These are phyloP conservation scores for Acipenser oxyrinchus DNA, from an alignment of 2,797 vertebrate species.

Conservation along the genomic window DNA sequence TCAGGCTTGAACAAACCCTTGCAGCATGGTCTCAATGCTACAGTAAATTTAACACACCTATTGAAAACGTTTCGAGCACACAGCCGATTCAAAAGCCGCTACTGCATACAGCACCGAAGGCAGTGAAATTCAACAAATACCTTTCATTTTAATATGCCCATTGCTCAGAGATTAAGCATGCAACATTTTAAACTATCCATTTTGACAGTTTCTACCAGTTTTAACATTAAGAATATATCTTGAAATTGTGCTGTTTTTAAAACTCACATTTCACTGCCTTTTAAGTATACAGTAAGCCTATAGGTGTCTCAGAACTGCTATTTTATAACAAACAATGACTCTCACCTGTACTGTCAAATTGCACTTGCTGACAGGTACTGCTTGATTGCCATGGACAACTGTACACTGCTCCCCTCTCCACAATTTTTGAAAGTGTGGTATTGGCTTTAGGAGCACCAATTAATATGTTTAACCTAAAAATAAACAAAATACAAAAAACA, in stretches of 20 bases:
- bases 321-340: neutral
- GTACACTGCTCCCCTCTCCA: constrained; percentile 60
- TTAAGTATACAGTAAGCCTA: constrained; percentile 7
- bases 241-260: too few species aligned
- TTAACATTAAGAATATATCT: too few species aligned
- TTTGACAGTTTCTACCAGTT: too few species aligned
- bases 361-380: constrained; percentile 40
- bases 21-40: neutral
- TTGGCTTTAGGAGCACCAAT: constrained; percentile 63
- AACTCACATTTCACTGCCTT: neutral
- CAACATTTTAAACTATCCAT: too few species aligned
- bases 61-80: constrained; percentile 25
- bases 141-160: too few species aligned
- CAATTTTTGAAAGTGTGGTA: constrained; percentile 27
- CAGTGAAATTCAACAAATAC: neutral
- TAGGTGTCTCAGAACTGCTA: neutral
- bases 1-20: constrained; percentile 15
- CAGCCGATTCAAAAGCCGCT: constrained; percentile 7
- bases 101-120: too few species aligned
- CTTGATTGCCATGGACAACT: constrained; percentile 51
- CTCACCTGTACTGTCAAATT: constrained; percentile 55
- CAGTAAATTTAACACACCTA: constrained; percentile 2
- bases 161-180: too few species aligned
- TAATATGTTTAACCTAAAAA: constrained; percentile 51
- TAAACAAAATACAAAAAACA: neutral